Evolutionary conservation across 2,888 invertebrate genomes (phyloP), one percentile per base, ranked within the genome.

Genomic region (Spicauda simplicius): DNA sequence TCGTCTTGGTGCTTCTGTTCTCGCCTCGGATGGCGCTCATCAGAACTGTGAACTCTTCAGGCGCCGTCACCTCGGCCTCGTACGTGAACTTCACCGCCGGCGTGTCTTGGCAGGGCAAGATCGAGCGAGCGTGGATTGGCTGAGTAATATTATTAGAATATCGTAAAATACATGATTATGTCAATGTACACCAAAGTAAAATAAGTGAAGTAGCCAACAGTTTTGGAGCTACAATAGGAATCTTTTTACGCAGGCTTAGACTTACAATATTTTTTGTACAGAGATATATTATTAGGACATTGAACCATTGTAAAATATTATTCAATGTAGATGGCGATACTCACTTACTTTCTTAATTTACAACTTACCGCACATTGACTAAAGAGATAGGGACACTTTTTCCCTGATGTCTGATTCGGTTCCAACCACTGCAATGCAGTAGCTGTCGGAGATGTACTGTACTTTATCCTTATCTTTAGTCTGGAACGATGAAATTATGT

Each of bases 101-200:
- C 0, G 98, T 96, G 91, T 99, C 98, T 91, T 99, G 98, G 80
- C 98, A 98, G 0, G 99, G 99, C 2, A 98, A 77, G 73, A 98
- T 95, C 2, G 98, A 97, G 55, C 98, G 95, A 0, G 97, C 97
- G 90, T 98, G 97, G 73, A 98, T 98, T 2, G 97, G 96, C 96
- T 97, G 81, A 18, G 10, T n/a, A n/a, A n/a, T n/a, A 37, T 7
- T 37, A 37, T 1, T 7, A 37, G 8, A 7, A n/a, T n/a, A n/a
- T n/a, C 4, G 12, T 12, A 33, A 33, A 10, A 8, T 8, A 33
- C 33, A 33, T 25, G 5, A 5, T 25, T 25, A 25, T 5, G 2
- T 25, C n/a, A n/a, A n/a, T n/a, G n/a, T n/a, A n/a, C n/a, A n/a
- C n/a, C n/a, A n/a, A n/a, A n/a, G n/a, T n/a, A n/a, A n/a, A n/a